Conservation (phyloP, 53 echinoderm and acorn worm genomes). For the Astropecten irregularis region DNA sequence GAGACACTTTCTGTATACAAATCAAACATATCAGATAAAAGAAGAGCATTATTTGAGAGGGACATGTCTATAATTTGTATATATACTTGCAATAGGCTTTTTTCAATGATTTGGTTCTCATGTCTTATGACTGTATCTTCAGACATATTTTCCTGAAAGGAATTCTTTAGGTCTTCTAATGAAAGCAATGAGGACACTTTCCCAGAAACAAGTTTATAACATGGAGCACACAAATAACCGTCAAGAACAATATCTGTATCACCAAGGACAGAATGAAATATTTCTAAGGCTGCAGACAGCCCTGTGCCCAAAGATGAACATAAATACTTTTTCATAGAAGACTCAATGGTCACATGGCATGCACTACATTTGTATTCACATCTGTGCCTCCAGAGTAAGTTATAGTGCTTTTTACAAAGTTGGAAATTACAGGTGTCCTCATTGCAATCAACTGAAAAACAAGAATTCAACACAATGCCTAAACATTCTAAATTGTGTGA, state of each 20-base stretch:
- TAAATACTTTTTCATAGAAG: constrained; percentile 17
- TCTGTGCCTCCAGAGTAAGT: neutral
- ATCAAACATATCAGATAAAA: constrained; percentile 15
- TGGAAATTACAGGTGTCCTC: neutral
- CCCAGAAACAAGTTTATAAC: constrained; percentile 17
- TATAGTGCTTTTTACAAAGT: constrained; percentile 19
- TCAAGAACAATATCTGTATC: neutral
- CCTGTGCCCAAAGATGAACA: constrained; percentile 18
- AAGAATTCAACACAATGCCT: neutral
- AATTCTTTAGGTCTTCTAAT: constrained; percentile 5
- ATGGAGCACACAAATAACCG: constrained; percentile 19
- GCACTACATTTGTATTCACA: constrained; percentile 5
- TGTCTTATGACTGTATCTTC: neutral
- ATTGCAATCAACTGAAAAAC: constrained; percentile 7
- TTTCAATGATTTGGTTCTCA: constrained; percentile 12
- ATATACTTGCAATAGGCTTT: constrained; percentile 11
- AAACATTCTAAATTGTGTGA: constrained; percentile 15
- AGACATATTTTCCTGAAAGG: constrained; percentile 2
- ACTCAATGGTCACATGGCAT: neutral
- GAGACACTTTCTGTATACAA: neutral
- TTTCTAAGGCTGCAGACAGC: constrained; percentile 13
- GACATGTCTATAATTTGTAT: constrained; percentile 4
- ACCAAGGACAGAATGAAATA: constrained; percentile 14
- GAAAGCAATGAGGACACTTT: constrained; percentile 14
- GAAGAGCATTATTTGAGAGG: neutral